Conservation (phyloP, 23 tunicate genomes). For the Oikopleura dioica region DNA sequence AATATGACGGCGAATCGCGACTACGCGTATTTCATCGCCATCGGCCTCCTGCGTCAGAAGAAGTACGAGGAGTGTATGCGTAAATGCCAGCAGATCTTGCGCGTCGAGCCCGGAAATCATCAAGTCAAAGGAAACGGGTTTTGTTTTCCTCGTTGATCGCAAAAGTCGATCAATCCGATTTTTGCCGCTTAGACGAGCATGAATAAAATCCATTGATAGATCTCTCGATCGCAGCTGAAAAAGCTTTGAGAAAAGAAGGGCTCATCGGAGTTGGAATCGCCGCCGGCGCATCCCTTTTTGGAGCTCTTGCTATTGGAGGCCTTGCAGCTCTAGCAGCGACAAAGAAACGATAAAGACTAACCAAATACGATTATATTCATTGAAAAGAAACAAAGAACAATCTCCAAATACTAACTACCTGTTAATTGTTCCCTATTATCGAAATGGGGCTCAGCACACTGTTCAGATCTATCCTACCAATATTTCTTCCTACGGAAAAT, state of each 20-base stretch:
- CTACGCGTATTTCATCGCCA: constrained; percentile 1
- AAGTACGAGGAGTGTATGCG: neutral
- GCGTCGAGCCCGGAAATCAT: neutral
- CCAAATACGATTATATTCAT: too few relatives aligned
- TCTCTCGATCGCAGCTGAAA: neutral
- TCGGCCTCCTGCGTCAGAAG: neutral
- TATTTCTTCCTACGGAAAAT: too few relatives aligned
- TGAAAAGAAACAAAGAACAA: neutral
- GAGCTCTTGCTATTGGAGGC: neutral
- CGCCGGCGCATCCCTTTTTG: neutral
- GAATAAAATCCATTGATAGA: neutral
- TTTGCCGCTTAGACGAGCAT: neutral
- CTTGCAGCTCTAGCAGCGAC: neutral
- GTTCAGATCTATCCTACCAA: too few relatives aligned
- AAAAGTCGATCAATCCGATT: neutral
- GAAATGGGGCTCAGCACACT: too few relatives aligned
- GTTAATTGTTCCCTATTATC: too few relatives aligned
- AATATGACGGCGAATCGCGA: neutral
- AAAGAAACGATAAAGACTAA: too few relatives aligned
- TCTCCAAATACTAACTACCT: neutral
- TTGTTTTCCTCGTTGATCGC: neutral
- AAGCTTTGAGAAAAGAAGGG: neutral
- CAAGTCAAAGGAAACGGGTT: neutral
- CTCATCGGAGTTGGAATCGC: constrained; percentile 1
- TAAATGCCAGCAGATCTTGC: neutral